Conservation (phyloP, 2,113 vertebrate genomes). For the Parotia lawesii region DNA sequence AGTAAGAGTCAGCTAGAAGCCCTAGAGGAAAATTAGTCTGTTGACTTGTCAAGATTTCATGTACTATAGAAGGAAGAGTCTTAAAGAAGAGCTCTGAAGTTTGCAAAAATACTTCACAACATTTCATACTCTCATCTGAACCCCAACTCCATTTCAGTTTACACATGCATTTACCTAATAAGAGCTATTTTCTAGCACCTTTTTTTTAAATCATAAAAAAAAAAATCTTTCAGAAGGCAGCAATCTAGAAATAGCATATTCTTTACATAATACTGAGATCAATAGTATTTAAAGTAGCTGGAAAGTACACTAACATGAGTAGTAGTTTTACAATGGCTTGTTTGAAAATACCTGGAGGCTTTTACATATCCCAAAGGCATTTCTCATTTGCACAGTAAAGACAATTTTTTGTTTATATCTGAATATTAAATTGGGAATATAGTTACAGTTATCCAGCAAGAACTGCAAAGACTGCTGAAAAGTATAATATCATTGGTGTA, state of each 20-base stretch:
- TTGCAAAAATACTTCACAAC: neutral
- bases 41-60: neutral
- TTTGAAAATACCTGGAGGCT: constrained; percentile 71
- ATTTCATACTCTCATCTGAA: neutral
- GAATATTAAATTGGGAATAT: constrained; percentile 66
- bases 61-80: neutral
- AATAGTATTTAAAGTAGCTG: constrained; percentile 74
- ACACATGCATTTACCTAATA: neutral
- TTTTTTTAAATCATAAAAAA: neutral
- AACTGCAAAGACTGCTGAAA: constrained; percentile 67
- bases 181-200: neutral
- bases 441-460: constrained; percentile 51
- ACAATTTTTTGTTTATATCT: constrained; percentile 71
- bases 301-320: constrained; percentile 51
- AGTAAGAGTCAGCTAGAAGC: neutral
- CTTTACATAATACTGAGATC: constrained; percentile 72
- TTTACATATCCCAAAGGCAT: constrained; percentile 69
- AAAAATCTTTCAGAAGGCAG: constrained; percentile 29
- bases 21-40: neutral
- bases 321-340: constrained; percentile 65
- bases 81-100: neutral
- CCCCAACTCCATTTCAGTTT: neutral
- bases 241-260: constrained; percentile 60
- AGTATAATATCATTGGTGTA: constrained; percentile 23
- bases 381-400: constrained; percentile 78